Conservation (phyloP, 1,140 invertebrate species). For the Parasteatoda tepidariorum region DNA sequence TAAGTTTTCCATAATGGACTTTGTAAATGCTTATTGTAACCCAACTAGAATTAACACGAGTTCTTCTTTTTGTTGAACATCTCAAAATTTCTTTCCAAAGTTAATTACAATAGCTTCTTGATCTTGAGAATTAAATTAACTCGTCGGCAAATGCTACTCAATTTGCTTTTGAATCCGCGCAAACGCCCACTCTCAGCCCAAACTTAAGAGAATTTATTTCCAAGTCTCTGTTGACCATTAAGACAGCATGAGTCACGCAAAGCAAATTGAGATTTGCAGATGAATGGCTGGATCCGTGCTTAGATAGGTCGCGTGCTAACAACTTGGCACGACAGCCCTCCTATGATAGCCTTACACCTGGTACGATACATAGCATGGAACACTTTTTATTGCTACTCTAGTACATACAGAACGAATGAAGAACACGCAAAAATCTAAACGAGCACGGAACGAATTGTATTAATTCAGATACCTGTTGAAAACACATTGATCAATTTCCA, state of each 20-base stretch:
- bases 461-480: constrained; percentile 46
- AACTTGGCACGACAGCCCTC: not conserved
- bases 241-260: constrained; percentile 43
- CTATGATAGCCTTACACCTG: not conserved
- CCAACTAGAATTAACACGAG: no score
- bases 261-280: constrained; percentile 43
- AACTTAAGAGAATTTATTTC: not conserved
- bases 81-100: no score
- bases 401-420: not conserved
- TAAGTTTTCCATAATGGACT: no score
- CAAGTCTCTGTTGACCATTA: constrained; percentile 26
- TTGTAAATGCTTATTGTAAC: no score
- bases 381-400: not conserved
- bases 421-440: not conserved
- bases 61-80: no score
- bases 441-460: not conserved
- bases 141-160: not conserved
- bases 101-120: not conserved
- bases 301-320: not conserved
- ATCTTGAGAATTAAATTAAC: not conserved
- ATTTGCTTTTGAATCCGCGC: not conserved
- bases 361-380: not conserved
- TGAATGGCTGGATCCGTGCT: constrained; percentile 23
- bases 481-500: constrained; percentile 25
- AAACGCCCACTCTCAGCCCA: not conserved